phyloP scores from a whole-genome alignment of 2,797 vertebrate genomes.

The Cygnus olor region DNA sequence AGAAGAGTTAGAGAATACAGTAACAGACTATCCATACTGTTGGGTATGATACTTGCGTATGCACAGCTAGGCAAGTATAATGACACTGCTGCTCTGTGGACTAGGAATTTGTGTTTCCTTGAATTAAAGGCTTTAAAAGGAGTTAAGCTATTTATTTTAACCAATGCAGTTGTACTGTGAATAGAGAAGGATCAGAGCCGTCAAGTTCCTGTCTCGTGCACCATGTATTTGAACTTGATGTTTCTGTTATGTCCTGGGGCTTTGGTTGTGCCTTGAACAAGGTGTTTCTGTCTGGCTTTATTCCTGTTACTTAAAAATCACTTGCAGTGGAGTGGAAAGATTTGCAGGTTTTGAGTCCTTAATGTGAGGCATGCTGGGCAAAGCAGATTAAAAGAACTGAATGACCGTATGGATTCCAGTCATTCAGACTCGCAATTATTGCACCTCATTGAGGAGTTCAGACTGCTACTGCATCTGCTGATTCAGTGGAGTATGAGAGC shows the following conservation, averaged over 20 bases:
- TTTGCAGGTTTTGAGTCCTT: constrained; percentile 7
- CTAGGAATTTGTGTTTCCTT: background rate
- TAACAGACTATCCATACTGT: background rate
- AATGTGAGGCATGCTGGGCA: background rate
- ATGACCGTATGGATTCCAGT: background rate
- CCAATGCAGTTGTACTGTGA: background rate
- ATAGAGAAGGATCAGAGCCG: background rate
- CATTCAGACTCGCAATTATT: background rate
- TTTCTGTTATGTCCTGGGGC: background rate
- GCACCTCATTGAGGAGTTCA: constrained; percentile 23
- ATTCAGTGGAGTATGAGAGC: background rate
- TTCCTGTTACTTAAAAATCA: background rate
- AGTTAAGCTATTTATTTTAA: background rate
- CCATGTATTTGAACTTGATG: background rate
- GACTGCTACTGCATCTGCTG: background rate
- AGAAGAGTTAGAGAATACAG: background rate
- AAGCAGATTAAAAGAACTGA: constrained; percentile 34
- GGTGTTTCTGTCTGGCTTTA: background rate
- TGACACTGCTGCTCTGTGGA: background rate
- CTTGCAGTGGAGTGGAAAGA: background rate
- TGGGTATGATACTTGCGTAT: background rate
- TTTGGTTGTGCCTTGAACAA: background rate
- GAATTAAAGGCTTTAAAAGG: background rate
- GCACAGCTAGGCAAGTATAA: background rate
- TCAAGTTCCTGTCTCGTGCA: background rate